Base-by-base conservation (phyloP, 1,140 invertebrate species). In the Pentalonia nigronervosa region DNA sequence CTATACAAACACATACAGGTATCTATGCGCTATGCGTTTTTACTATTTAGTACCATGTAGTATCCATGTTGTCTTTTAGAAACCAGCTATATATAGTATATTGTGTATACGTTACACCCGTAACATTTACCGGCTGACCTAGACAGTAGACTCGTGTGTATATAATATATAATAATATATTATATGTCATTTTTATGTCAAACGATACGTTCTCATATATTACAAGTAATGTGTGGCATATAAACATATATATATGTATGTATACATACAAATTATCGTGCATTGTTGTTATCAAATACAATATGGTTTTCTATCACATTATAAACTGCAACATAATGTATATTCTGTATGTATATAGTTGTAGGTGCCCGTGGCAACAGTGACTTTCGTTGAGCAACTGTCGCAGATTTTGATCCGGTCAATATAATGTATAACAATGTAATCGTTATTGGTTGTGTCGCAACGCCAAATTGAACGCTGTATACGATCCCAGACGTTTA, bases 391-490 rank as follows among this genome's bases (percentile, higher is more conserved):
- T 93, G 25, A 36, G 91, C 48, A 93, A 93, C 91, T 86, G 81
- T 93, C 67, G 67, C 48, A 25, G 81, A 81, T 83, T 92, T 53
- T 53, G 91, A 92, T 84, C 91, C 91, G 91, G 76, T 89, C 21
- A 86, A 84, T 45, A 41, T 45, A 60, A 53, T 7, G 23, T 67
- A 76, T 76, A 67, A 67, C 60, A 67, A 67, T 67, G 60, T 7
- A 36, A 90, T 53, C 9, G n/a, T 30, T 90, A 67, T 90, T 17
- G 36, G 17, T 30, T n/a, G 25, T 93, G 76, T 93, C n/a, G 91
- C 48, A 83, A 81, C 48, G 34, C 21, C 34, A n/a, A 93, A 83
- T 53, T 86, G 21, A 93, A 93, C 81, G 41, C 36, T 30, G 45
- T 86, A 17, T 34, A 48, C 86, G 47, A 45, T 34, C 36, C 47